These are phyloP conservation scores for Rhinoraja longicauda DNA, from an alignment of 2,797 vertebrate species.

Conservation along the genomic window DNA sequence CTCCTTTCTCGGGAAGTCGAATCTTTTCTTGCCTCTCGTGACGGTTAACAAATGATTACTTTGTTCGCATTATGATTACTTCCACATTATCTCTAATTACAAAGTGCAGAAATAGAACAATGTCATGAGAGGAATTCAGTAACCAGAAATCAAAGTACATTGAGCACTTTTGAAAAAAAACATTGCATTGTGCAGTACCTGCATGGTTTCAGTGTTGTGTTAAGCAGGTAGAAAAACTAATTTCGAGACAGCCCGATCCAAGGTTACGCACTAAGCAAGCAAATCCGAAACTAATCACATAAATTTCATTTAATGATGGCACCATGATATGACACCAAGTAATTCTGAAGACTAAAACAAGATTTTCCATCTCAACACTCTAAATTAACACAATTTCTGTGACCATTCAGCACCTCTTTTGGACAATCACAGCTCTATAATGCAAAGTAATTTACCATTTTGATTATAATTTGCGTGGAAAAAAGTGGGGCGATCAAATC, in stretches of 20 bases:
- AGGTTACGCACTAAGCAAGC: conserved; percentile 1
- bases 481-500: neutral
- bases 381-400: conserved; percentile 24
- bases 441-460: conserved; percentile 20
- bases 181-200: neutral
- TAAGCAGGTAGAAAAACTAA: neutral
- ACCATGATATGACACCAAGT: conserved; percentile 2
- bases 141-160: neutral
- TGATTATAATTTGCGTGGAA: conserved; percentile 24
- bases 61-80: neutral
- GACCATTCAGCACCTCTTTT: neutral
- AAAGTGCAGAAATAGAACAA: neutral
- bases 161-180: neutral
- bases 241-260: conserved; percentile 19
- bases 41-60: neutral
- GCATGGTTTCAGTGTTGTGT: neutral
- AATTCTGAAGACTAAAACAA: conserved; percentile 6
- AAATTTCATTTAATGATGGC: conserved; percentile 34
- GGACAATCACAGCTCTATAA: conserved; percentile 15
- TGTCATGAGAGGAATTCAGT: neutral
- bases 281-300: neutral
- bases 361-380: conserved; percentile 18
- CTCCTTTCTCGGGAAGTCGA: neutral
- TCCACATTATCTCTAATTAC: neutral
- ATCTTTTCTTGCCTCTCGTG: neutral